Evolutionary conservation across 1,140 invertebrate genomes (phyloP), one percentile per base, ranked within the genome.

Genomic region (Ceratosolen fusciceps): DNA sequence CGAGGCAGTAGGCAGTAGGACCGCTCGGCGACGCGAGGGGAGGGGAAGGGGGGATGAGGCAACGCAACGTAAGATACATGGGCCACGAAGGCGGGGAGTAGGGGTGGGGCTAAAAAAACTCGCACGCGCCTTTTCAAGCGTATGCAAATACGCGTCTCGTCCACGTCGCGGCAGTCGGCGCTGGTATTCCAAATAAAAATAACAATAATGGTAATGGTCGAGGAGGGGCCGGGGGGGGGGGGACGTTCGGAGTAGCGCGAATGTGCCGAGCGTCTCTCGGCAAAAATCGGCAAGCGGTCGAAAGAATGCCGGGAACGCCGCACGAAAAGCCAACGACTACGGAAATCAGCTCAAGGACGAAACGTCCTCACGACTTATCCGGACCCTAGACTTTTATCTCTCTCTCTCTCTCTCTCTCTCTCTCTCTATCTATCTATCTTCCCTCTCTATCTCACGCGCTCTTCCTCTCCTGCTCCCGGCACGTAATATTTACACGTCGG

Each of bases 111-210:
- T 7, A 31, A 49, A 47, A 29, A 43, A 2, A 26, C 34, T 37
- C 21, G 21, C 52, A 21, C 54, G 71, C 49, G 37, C 31, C 49
- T 73, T 73, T 73, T 37, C 31, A 37, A 54, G 16, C 47, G 2
- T 68, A 67, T 54, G 74, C 47, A 76, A 76, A 68, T 76, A 29
- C 26, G 10, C 26, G 16, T 34, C n/a, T n/a, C n/a, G n/a, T n/a
- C n/a, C n/a, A 0, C 56, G 47, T 14, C 26, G 19, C 56, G 37
- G 67, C 10, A 47, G n/a, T n/a, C 2, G 31, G 68, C 29, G 0
- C 14, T 62, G 74, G 74, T 76, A 68, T 76, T 76, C 31, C 74
- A 68, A 76, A 76, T 76, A 76, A 75, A 49, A 75, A 76, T 54
- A 67, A 10, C n/a, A n/a, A n/a, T n/a, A n/a, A n/a, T n/a, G n/a